Evolutionary conservation across 2,797 vertebrate species (phyloP).

Genomic region (Lepilemur septentrionalis): DNA sequence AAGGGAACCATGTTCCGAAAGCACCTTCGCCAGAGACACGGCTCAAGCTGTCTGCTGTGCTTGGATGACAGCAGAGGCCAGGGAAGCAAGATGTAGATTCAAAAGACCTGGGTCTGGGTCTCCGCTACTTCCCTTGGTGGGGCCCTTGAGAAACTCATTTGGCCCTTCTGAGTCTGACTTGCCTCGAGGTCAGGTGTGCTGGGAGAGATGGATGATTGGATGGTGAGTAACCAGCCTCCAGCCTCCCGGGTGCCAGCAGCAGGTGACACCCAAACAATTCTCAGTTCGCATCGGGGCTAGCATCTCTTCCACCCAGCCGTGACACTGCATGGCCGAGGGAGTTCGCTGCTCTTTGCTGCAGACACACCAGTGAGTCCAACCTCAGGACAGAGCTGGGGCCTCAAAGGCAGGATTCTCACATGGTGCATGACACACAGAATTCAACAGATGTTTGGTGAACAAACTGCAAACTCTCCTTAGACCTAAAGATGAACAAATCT

Average conservation of each 20-base stretch:
- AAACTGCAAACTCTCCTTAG: neutral
- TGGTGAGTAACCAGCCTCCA: no score
- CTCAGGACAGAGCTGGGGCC: neutral
- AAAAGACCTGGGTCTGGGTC: neutral
- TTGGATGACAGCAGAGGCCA: neutral
- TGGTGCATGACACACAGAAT: no score
- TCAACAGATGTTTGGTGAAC: neutral
- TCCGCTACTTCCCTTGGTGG: no score
- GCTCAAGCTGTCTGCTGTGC: neutral
- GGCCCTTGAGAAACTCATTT: neutral
- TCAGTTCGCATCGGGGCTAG: neutral
- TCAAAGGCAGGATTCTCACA: neutral
- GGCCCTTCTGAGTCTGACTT: neutral
- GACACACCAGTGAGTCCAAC: neutral
- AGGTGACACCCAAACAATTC: neutral
- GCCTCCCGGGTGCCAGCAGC: neutral
- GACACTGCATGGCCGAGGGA: rapidly evolving
- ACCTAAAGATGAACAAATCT: neutral
- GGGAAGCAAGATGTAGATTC: neutral
- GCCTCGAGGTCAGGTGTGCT: neutral
- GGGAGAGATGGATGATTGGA: neutral
- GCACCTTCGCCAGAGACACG: neutral
- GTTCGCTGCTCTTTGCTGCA: neutral
- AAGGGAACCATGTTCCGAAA: neutral
- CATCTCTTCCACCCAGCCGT: neutral